These are phyloP conservation scores for Lycaena phlaeas DNA, from an alignment of 2,888 invertebrate genomes.

Conservation along the genomic window DNA sequence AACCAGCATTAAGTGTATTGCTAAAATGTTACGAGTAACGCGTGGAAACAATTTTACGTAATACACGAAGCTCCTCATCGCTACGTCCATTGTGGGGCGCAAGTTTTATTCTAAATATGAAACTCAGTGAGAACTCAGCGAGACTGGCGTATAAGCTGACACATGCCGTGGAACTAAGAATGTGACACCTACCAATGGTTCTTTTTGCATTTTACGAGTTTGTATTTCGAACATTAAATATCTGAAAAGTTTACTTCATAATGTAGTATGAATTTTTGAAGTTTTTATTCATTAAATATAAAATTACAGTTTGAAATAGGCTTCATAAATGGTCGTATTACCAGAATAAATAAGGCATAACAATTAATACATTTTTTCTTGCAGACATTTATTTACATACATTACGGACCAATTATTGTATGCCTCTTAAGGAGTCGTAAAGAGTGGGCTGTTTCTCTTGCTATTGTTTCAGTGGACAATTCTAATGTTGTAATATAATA, in stretches of 20 bases:
- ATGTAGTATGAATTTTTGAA: not conserved
- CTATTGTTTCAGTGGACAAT: too few species aligned
- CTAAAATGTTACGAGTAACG: not conserved
- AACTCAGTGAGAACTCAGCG: not conserved
- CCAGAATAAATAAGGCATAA: too few species aligned
- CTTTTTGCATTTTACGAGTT: not conserved
- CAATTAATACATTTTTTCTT: too few species aligned
- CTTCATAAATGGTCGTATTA: too few species aligned
- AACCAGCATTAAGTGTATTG: not conserved
- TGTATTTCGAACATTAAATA: not conserved
- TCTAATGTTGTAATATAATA: too few species aligned
- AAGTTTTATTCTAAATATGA: slow-evolving; percentile 4
- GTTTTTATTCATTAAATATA: not conserved
- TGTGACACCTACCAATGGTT: not conserved
- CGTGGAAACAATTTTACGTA: not conserved
- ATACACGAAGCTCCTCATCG: not conserved
- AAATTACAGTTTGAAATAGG: too few species aligned
- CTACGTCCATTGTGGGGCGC: not conserved
- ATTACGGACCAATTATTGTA: too few species aligned
- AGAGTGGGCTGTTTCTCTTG: too few species aligned
- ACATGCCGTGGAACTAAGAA: not conserved
- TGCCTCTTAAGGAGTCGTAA: too few species aligned
- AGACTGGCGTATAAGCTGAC: not conserved
- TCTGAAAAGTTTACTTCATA: not conserved
- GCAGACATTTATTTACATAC: too few species aligned